Conservation (phyloP, 2,113 vertebrate genomes). For the Mionectes macconnelli region DNA sequence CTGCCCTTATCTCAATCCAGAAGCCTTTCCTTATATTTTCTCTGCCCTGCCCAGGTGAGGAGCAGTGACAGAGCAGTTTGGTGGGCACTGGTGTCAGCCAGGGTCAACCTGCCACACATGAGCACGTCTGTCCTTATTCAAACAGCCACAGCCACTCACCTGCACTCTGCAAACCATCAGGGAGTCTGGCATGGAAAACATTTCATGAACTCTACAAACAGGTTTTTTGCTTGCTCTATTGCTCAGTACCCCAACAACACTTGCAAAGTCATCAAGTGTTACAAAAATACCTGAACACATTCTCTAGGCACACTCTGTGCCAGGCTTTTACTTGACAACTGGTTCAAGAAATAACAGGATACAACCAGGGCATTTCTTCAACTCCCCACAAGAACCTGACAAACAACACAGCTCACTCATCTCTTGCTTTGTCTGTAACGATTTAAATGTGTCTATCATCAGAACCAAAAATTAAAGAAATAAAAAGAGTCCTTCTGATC, state of each 20-base stretch:
- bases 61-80: not conserved
- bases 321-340: not conserved
- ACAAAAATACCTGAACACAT: not conserved
- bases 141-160: not conserved
- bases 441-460: not conserved
- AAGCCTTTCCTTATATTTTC: not conserved
- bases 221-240: not conserved
- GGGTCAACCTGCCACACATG: not conserved
- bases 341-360: not conserved
- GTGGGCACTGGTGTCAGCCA: not conserved
- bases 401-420: not conserved
- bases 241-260: not conserved
- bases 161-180: not conserved
- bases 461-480: not conserved
- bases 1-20: not conserved
- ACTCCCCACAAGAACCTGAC: not conserved
- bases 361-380: not conserved
- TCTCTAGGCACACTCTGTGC: not conserved
- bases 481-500: not conserved
- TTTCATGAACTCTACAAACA: not conserved
- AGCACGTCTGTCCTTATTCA: not conserved
- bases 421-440: not conserved
- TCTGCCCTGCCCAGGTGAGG: not conserved
- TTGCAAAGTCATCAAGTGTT: accelerated
- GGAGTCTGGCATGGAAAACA: not conserved